phyloP scores from a whole-genome alignment of 2,888 invertebrate genomes.

The Scaptomyza tumidula region DNA sequence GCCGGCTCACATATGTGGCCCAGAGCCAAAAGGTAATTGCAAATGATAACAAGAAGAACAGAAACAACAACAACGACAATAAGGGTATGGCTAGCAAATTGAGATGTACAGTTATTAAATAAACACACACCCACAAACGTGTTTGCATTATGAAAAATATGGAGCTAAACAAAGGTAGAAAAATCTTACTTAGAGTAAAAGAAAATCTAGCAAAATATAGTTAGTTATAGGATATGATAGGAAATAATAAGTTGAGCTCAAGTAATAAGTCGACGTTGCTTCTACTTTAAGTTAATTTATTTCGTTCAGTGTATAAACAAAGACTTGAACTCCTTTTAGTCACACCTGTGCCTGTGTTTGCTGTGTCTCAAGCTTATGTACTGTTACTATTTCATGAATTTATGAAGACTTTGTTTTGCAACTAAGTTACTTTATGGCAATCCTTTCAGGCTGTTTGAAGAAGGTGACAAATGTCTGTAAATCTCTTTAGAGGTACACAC shows the following conservation, averaged over 20 bases:
- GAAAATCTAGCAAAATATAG: neutral
- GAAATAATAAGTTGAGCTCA: too few relatives aligned
- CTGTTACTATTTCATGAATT: conserved; percentile 26
- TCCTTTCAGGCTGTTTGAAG: neutral
- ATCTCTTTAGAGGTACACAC: conserved; percentile 13
- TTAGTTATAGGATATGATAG: too few relatives aligned
- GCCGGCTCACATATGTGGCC: conserved; percentile 26
- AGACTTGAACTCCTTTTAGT: neutral
- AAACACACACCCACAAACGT: conserved; percentile 12
- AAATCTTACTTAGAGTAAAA: neutral
- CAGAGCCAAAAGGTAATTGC: conserved; percentile 59
- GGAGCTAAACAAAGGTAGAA: neutral
- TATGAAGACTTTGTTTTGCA: conserved; percentile 25
- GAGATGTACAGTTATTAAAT: conserved; percentile 58
- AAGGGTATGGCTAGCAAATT: conserved; percentile 43
- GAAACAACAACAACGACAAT: conserved; percentile 17
- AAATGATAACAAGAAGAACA: conserved; percentile 33
- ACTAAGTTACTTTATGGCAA: conserved; percentile 12
- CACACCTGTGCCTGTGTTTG: neutral
- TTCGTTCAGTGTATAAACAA: conserved; percentile 16
- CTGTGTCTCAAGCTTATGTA: conserved; percentile 1
- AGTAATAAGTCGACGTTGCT: too few relatives aligned
- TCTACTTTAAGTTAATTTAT: neutral
- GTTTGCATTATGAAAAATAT: neutral
- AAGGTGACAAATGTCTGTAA: conserved; percentile 26